Base-by-base conservation (phyloP, 1,140 invertebrate species). In the Cherax quadricarinatus region DNA sequence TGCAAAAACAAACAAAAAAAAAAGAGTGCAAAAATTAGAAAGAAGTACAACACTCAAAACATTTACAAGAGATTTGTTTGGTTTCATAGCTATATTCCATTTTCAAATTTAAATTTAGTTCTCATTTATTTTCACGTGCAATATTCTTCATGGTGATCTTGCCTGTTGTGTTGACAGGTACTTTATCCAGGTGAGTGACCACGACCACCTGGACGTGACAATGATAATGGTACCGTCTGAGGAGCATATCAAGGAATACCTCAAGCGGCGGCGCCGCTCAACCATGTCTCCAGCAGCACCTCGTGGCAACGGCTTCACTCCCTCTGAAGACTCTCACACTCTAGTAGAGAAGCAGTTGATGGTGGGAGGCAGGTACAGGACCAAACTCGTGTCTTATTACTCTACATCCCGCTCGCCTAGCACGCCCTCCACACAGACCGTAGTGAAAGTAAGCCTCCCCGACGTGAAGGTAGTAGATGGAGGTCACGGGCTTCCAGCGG, bases 261-360 rank as follows among this genome's bases (percentile, higher is more conserved):
- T 91, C 3, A 86, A 82, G 60, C 51, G 57, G 5, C 84, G 85
- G 6, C 60, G 48, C 30, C 60, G 79, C 75, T 75, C 90, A 73
- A 51, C 85, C 5, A 81, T 30, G 70, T 91, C 90, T 4, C 85
- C 84, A 0, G 57, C 16, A 18, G 16, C 62, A 18, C 60, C 82
- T n/a, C 84, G 70, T 30, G 3, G 30, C n/a, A 48, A 18, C 30
- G 73, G 75, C 53, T 86, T 53, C 60, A 16, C 30, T 18, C 84
- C 78, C 60, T 24, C 53, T 12, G 79, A 82, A n/a, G 84, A 91
- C 57, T 53, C 90, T 21, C 41, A 87, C 57, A 87, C 75, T 4
- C 16, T 91, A 48, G 78, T 91, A 48, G 90, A 91, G 57, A 79
- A 87, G 24, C 90, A 87, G 85, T 18, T 89, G n/a, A 91, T 91